Base-by-base conservation (phyloP, 2,888 invertebrate genomes). In the Stenotaenia linearis region DNA sequence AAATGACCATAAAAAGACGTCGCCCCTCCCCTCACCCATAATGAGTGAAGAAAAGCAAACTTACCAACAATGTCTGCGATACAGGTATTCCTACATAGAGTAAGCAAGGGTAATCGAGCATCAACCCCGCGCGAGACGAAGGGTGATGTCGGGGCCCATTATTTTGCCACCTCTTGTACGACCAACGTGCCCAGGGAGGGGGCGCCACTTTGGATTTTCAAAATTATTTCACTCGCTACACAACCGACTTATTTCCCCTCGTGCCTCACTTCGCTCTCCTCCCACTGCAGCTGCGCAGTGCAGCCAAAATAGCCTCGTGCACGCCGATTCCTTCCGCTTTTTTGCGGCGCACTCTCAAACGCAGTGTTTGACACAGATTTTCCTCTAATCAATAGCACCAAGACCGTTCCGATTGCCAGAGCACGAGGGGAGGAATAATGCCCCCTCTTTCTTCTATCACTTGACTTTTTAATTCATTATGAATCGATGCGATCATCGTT, bases 51-150 rank as follows among this genome's bases (percentile, higher is more conserved):
- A 18, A 5, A 5, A 5, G 5, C n/a, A 45, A n/a, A 77, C 77
- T 77, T 45, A 77, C 77, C 77, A 77, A 40, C 32, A 77, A 21
- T 45, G 77, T 77, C 25, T 77, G 77, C 37, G 32, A 23, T 12
- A 77, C 77, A 23, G 77, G 77, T 28, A 77, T 40, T 28, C 77
- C 77, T 40, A 77, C 77, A 40, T 77, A 77, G 21, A 77, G 28
- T 5, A 77, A 18, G 25, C 45, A 77, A 0, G 77, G 77, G 28
- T 77, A 77, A 77, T 77, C 77, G 21, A 77, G 37, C 77, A 77
- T 77, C 35, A 75, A 37, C 18, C 37, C 37, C 18, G 75, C 75
- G 6, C 77, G 77, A 40, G 77, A 77, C 28, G 77, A 40, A n/a
- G 75, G 9, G 21, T 28, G 21, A 75, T 37, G 75, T 9, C 75